Percentiles rank a stretch among this genome's conserved stretches.
Evolutionary conservation across 2,113 vertebrate species (phyloP).

Genomic region (Microcebus murinus): DNA sequence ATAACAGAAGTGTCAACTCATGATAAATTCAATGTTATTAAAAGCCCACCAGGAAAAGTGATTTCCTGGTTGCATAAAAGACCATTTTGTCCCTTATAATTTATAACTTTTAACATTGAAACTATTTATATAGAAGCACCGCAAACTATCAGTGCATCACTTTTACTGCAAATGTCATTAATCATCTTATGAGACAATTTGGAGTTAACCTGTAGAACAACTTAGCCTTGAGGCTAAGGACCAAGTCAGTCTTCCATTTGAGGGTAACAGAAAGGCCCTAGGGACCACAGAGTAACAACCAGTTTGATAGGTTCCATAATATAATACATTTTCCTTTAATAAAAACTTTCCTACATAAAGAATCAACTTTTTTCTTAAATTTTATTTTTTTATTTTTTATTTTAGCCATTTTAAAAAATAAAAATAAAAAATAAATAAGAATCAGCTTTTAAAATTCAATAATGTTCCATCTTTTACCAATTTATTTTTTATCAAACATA

Average conservation of each 20-base stretch:
- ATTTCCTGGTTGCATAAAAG: conserved; percentile 66
- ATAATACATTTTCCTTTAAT: conserved; percentile 9
- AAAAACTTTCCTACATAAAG: conserved; percentile 38
- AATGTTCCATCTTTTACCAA: not conserved
- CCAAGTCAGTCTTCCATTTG: conserved; percentile 52
- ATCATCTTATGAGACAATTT: conserved; percentile 66
- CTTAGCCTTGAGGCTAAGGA: conserved; percentile 36
- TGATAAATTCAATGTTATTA: conserved; percentile 74
- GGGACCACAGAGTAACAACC: not conserved
- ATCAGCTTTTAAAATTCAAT: conserved; percentile 39
- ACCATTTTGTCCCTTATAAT: conserved; percentile 60
- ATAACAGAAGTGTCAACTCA: conserved; percentile 60
- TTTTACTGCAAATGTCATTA: conserved; percentile 63
- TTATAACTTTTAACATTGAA: conserved; percentile 57
- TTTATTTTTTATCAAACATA: conserved; percentile 37
- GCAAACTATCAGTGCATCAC: conserved; percentile 58
- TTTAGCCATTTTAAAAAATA: no score
- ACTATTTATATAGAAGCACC: conserved; percentile 48
- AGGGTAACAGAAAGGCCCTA: conserved; percentile 13
- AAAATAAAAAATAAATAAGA: not conserved
- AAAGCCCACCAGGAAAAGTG: conserved; percentile 70
- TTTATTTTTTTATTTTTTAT: no score
- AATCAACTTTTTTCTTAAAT: not conserved
- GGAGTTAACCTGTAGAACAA: conserved; percentile 58
- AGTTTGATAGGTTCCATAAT: conserved; percentile 36